phyloP scores from a whole-genome alignment of 2,113 vertebrate species.

The Platycercus adscitus region DNA sequence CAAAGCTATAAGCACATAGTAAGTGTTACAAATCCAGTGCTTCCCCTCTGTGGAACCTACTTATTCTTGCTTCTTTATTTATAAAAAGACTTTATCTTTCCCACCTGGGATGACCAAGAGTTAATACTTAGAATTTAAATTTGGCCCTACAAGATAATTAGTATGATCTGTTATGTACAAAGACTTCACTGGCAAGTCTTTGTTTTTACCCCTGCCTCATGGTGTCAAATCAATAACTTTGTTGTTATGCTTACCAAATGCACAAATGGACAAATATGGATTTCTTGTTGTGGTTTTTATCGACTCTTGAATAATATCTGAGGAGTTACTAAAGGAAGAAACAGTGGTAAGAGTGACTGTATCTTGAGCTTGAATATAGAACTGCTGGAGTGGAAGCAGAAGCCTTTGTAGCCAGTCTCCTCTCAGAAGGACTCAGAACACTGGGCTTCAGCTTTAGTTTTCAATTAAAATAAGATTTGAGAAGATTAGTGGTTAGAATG shows the following conservation, averaged over 20 bases:
- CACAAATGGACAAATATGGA: slow-evolving; percentile 54
- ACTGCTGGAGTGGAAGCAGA: not conserved
- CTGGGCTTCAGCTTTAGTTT: not conserved
- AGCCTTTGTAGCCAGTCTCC: not conserved
- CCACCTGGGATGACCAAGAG: slow-evolving; percentile 37
- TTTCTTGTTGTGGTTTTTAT: slow-evolving; percentile 51
- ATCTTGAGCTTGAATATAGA: not conserved
- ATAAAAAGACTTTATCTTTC: slow-evolving; percentile 2
- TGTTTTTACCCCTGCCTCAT: slow-evolving; percentile 48
- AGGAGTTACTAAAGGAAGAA: not conserved
- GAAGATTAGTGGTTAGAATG: not conserved
- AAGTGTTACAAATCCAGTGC: not conserved
- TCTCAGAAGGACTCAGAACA: not conserved
- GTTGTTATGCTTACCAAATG: slow-evolving; percentile 41
- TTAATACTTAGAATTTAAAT: slow-evolving; percentile 54
- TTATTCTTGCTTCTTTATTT: not conserved
- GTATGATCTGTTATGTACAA: slow-evolving; percentile 50
- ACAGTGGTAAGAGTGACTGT: not conserved
- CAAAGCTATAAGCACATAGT: not conserved
- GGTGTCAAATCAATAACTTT: slow-evolving; percentile 56
- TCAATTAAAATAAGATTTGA: not conserved
- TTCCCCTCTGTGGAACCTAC: not conserved
- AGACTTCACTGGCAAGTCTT: slow-evolving; percentile 37
- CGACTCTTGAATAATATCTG: not conserved
- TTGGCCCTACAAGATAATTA: slow-evolving; percentile 58